Evolutionary conservation across 2,113 vertebrate genomes (phyloP), one percentile per base, ranked within the genome.

Genomic region (Salvator merianae): DNA sequence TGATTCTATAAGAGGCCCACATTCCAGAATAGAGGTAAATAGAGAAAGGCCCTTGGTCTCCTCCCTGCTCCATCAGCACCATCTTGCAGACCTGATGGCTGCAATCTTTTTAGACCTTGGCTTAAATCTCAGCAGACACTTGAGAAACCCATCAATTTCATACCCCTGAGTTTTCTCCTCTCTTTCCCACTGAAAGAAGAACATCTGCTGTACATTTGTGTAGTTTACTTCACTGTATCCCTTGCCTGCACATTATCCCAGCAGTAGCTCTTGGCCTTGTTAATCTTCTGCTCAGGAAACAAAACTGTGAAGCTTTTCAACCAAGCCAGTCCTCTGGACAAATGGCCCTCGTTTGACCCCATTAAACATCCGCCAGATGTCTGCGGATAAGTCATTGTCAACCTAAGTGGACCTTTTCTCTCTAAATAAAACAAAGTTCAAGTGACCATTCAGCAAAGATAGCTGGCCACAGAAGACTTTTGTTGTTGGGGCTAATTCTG

Each of bases 101-200:
- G n/a, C 47, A 9, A 12, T 3, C 30, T 76, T 34, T 32, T 22
- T 47, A 53, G 22, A 18, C 16, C 7, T 50, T 50, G 43, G 24
- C 9, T 28, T 82, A 69, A 16, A 13, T 13, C 88, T n/a, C 59
- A 70, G 70, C 22, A 70, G 22, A 26, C n/a, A 55, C 47, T 55
- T 71, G 84, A 83, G 32, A 73, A 53, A 59, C 63, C 2, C 30
- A 77, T 38, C 28, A 5, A 86, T 84, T 69, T 81, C 77, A 71
- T 77, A 36, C 79, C 68, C 77, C 24, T 62, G n/a, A 1, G 72
- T 91, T 91, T 55, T 26, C 43, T 84, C 1, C 50, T 68, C 14
- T 10, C 80, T 47, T 85, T 88, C 63, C 87, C 59, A 84, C 79
- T 75, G 43, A 43, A 82, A 36, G 77, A 50, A 63, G 26, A 86